Evolutionary conservation across 1,140 invertebrate genomes (phyloP), one percentile per base, ranked within the genome.

Genomic region (Drosophila funebris): DNA sequence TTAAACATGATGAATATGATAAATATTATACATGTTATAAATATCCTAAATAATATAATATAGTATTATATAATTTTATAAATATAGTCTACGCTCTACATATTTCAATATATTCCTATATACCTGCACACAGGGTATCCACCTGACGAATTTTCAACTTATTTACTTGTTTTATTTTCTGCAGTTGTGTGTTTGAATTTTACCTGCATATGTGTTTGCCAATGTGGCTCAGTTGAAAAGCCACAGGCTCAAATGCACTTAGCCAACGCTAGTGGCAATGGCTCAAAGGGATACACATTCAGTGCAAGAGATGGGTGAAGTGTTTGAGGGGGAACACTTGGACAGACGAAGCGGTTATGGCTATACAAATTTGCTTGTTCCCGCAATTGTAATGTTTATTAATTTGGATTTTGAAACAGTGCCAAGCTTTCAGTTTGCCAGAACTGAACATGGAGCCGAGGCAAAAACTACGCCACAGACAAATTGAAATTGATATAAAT

Each of bases 161-260:
- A 13, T 39, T 36, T 9, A 9, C 13, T 31, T 31, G 5, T 13
- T 53, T 41, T 36, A 44, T 44, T 48, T 61, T 39, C 52, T 13
- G n/a, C 36, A 64, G 29, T 66, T 69, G 50, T 62, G 11, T 73
- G 57, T 76, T 70, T 82, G 69, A 27, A 22, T 33, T 81, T 57
- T 33, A 80, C 82, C 82, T 77, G 81, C 77, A 85, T 81, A 70
- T 56, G 60, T 81, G 64, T 85, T 84, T 85, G 76, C 63, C 63
- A 41, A 31, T 76, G 74, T 43, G 66, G 82, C 66, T 81, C n/a
- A 54, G 63, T 48, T 39, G 31, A 44, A 74, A 77, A 85, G 63
- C 80, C 80, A 46, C 80, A 84, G 52, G 41, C 60, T 52, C 48
- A 66, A 73, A 68, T 79, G 67, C 80, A 79, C 61, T 75, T 75